phyloP scores from a whole-genome alignment of 2,888 invertebrate species.

The Thymelicus acteon region DNA sequence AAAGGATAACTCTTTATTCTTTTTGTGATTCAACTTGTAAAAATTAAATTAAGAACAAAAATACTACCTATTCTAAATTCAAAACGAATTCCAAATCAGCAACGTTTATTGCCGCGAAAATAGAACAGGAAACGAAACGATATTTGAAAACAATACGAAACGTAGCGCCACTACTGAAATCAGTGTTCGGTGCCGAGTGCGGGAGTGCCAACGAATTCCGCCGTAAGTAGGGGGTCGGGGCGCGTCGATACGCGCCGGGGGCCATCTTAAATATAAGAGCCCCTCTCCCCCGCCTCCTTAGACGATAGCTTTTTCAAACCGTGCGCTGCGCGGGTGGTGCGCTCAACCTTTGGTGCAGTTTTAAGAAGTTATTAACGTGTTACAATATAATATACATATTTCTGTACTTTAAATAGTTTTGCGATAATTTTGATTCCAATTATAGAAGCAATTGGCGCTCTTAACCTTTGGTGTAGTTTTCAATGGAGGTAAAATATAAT shows the following conservation, averaged over 20 bases:
- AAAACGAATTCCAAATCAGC: no score
- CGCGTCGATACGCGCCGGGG: slow-evolving; percentile 80
- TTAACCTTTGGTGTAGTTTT: no score
- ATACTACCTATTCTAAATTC: background rate
- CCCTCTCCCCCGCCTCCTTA: slow-evolving; percentile 67
- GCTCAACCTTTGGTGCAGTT: slow-evolving; percentile 61
- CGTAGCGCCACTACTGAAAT: slow-evolving; percentile 40
- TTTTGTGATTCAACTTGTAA: no score
- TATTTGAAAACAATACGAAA: slow-evolving; percentile 3
- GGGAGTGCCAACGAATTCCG: slow-evolving; percentile 29
- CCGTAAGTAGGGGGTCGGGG: slow-evolving; percentile 48
- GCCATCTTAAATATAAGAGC: slow-evolving; percentile 83
- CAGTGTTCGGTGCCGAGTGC: slow-evolving; percentile 46
- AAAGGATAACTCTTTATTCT: no score
- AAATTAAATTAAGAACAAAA: background rate
- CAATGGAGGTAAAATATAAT: no score
- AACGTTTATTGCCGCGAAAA: no score
- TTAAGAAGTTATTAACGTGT: background rate
- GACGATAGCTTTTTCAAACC: slow-evolving; percentile 79
- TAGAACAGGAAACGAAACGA: background rate
- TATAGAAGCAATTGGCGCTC: no score
- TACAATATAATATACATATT: no score
- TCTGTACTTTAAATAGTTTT: no score
- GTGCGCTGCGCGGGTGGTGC: slow-evolving; percentile 52
- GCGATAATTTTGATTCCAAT: no score